Conservation (phyloP, 1,140 invertebrate genomes). For the Drosophila truncata region DNA sequence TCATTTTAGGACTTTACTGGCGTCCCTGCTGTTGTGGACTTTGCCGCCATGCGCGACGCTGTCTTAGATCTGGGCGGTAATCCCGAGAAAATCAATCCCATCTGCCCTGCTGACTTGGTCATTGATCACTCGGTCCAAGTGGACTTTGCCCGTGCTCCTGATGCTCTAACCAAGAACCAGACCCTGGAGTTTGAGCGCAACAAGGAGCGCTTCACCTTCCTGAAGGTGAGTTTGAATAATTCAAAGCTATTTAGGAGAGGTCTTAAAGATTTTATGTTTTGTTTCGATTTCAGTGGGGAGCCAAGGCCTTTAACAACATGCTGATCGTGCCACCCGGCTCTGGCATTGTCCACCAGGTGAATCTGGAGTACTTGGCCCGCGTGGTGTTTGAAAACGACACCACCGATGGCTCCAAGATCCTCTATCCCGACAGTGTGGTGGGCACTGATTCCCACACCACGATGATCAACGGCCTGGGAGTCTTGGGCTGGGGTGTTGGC, state of each 20-base stretch:
- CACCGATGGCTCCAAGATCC: constrained; percentile 72
- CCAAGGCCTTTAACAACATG: constrained; percentile 98
- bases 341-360: constrained; percentile 99
- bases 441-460: constrained; percentile 99
- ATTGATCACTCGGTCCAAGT: constrained; percentile 99
- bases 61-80: constrained; percentile 94
- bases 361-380: constrained; percentile 97
- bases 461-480: constrained; percentile 98
- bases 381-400: constrained; percentile 94
- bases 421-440: constrained; percentile 99
- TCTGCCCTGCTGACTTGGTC: constrained; percentile 98
- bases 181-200: constrained; percentile 98
- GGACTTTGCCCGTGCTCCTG: constrained; percentile 95
- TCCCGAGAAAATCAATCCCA: constrained; percentile 97
- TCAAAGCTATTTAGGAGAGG: background rate
- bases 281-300: constrained; percentile 92
- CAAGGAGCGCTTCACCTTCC: constrained; percentile 97
- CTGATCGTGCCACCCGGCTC: constrained; percentile 98
- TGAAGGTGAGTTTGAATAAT: constrained; percentile 88
- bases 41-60: constrained; percentile 99
- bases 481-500: constrained; percentile 90
- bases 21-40: constrained; percentile 99
- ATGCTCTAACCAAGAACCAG: constrained; percentile 97
- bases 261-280: background rate
- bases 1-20: constrained; percentile 93